Evolutionary conservation across 2,797 vertebrate species (phyloP), one percentile per base, ranked within the genome.

Genomic region (Selene dorsalis): DNA sequence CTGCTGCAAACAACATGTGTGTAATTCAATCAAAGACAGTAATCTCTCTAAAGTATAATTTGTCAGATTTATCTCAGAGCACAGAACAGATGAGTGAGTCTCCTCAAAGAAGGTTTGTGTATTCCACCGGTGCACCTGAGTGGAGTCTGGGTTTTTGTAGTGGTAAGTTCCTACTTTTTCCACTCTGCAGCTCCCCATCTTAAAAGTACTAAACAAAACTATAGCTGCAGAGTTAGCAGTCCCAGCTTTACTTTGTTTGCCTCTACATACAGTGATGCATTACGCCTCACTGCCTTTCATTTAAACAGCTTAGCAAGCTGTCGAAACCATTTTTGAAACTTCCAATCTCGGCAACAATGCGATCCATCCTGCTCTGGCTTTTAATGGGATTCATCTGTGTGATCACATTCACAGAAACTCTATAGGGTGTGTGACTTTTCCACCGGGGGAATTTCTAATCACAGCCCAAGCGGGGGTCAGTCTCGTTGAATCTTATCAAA

Each of bases 301-400:
- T 89, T 84, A 81, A 87, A 84, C 66, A 60, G 68, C 82, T 86
- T 66, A 80, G 75, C 86, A 89, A 88, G 85, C 83, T 82, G 80
- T 88, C 74, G 0, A 75, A 83, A 73, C 22, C 4, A 20, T 77
- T 89, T 73, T 66, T 70, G 56, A 87, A 81, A 74, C 74, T 61
- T 81, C 53, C 61, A 64, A 17, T 87, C 75, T 67, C 86, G 80
- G 86, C 82, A 88, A 77, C 72, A 73, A 77, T 70, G 13, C 8
- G 20, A 77, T 89, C 85, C 85, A 80, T 89, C 86, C 86, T 82
- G 79, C 69, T 85, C 52, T 79, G 8, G 4, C 72, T 84, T 87
- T 85, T 80, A 84, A 85, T 86, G 60, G 78, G 80, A 84, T 84
- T 89, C 77, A 83, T 90, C 84, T 79, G 73, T 70, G 72, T 82